A percentile compares a stretch with the other conserved stretches of the same genome.
phyloP scores from a whole-genome alignment of 2,797 vertebrate species.

The Poeciliopsis paucimaculata region DNA sequence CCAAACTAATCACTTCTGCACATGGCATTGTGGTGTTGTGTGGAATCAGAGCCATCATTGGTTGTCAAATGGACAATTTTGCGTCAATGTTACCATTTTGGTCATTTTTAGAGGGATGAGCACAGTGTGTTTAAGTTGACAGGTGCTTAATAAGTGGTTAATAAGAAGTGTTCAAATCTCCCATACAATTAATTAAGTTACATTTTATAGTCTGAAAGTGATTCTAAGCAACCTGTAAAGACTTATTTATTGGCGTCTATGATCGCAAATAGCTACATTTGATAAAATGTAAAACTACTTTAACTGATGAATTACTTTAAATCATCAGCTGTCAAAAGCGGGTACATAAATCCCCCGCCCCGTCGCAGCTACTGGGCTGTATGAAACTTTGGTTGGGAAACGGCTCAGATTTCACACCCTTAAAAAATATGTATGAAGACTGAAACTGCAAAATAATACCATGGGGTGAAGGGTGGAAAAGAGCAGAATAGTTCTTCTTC shows the following conservation, averaged over 20 bases:
- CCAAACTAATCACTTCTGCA: constrained; percentile 10
- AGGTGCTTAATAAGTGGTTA: neutral
- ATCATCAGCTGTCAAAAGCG: neutral
- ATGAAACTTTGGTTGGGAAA: neutral
- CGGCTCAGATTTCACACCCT: neutral
- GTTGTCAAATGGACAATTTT: neutral
- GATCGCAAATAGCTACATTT: neutral
- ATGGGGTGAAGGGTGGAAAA: neutral
- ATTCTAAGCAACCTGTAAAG: neutral
- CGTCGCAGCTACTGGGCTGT: neutral
- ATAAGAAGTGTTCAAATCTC: neutral
- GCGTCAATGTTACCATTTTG: neutral
- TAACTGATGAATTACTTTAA: neutral
- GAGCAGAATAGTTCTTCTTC: neutral
- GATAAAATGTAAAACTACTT: neutral
- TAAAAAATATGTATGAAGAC: neutral
- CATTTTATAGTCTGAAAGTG: neutral
- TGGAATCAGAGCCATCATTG: neutral
- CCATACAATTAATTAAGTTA: neutral
- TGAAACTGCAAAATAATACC: neutral
- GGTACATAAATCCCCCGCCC: neutral
- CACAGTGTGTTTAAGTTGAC: neutral
- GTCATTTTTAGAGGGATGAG: neutral
- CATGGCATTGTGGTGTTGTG: constrained; percentile 4
- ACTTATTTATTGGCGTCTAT: neutral